phyloP scores from a whole-genome alignment of 2,888 invertebrate genomes.

The Caenorhabditis sp. region DNA sequence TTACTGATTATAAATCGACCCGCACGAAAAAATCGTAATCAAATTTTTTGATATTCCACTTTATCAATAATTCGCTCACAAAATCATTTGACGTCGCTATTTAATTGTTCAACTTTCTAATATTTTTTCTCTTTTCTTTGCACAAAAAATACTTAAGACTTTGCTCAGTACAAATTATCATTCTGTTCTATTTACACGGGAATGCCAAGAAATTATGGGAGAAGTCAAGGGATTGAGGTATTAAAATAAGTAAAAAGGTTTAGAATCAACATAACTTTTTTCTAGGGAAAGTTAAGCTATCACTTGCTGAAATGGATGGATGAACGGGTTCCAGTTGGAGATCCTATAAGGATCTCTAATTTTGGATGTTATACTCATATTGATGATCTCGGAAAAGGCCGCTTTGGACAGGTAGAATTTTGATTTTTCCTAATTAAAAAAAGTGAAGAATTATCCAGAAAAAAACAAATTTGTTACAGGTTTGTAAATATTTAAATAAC shows the following conservation, averaged over 20 bases:
- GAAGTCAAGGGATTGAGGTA: constrained; percentile 30
- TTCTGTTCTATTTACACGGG: constrained; percentile 2
- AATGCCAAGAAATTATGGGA: constrained; percentile 33
- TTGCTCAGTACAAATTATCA: constrained; percentile 7
- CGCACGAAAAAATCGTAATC: neutral
- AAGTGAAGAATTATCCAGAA: neutral
- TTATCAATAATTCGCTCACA: neutral
- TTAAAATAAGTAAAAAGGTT: neutral
- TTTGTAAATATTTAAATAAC: constrained; percentile 44
- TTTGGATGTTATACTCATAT: constrained; percentile 25
- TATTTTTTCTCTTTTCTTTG: constrained; percentile 1
- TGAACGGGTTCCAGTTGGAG: constrained; percentile 33
- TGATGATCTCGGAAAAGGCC: constrained; percentile 43
- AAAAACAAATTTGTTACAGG: constrained; percentile 7
- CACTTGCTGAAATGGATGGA: constrained; percentile 44
- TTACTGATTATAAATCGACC: neutral
- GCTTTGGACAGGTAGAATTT: constrained; percentile 51
- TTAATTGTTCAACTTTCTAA: constrained; percentile 7
- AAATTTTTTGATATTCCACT: neutral
- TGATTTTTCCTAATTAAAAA: constrained; percentile 1
- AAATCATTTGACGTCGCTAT: constrained; percentile 18
- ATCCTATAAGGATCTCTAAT: constrained; percentile 35
- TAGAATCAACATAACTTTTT: neutral
- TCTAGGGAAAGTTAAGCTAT: constrained; percentile 29
- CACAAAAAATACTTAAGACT: constrained; percentile 3